Evolutionary conservation across 2,888 invertebrate species (phyloP), one percentile per base, ranked within the genome.

Genomic region (Hydraecia micacea): DNA sequence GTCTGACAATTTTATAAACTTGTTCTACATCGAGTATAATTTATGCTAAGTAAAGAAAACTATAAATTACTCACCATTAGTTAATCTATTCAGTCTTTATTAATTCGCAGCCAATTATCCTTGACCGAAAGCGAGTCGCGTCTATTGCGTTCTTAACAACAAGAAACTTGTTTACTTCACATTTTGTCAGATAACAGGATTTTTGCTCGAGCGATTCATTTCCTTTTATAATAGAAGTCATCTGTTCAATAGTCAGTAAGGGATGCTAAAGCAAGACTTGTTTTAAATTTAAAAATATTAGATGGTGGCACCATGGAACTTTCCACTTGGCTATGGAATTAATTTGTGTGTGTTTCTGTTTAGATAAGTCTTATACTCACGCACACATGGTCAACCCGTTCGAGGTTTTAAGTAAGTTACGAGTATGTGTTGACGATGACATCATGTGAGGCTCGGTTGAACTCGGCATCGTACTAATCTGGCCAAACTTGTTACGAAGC

Each of bases 401-500:
- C 84, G 86, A 86, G 75, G 88, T 86, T 89, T 86, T 86, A 87
- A 85, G 81, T 87, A 86, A 85, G 87, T 87, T 89, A 46, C 2
- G 46, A 46, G 46, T 46, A 89, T 87, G 86, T 90, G 83, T 90
- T 86, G 87, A 85, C 85, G 90, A 91, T 94, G 94, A 93, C 92
- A 93, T 94, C 94, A 94, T 91, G 80, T 82, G 84, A 86, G 88
- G 74, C 86, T 88, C 86, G 86, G 80, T 85, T 83, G 83, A 82
- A 81, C 83, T 83, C 88, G 80, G 88, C 78, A 46, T 78, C 83
- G 83, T 65, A 83, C 73, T 90, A 89, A 91, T 91, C 92, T 91
- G 90, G 91, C 90, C 91, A 91, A 93, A 94, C 93, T 91, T 90
- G 94, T 93, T 94, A 86, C 85, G 87, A 82, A 86, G 82, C 84